Evolutionary conservation across 2,797 vertebrate species (phyloP).

Genomic region (Tragelaphus oryx): DNA sequence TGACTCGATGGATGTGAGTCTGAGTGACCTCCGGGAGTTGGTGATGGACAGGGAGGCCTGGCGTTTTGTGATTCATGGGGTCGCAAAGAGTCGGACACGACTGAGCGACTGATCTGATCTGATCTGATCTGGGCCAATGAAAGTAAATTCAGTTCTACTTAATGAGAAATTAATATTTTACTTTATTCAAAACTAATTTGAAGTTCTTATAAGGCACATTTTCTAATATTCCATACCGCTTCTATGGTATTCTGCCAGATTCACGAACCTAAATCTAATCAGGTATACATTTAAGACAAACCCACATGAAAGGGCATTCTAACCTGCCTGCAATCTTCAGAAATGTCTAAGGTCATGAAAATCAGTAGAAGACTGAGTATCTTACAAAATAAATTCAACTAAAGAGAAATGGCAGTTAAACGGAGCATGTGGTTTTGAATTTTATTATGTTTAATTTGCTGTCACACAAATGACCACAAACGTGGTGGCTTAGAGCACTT

Average conservation of each 20-base stretch:
- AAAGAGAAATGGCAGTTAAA: background rate
- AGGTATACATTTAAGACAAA: background rate
- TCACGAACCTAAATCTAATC: background rate
- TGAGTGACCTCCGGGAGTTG: no score
- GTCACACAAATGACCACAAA: background rate
- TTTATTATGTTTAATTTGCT: background rate
- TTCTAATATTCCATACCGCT: background rate
- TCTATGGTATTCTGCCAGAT: background rate
- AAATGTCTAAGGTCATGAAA: background rate
- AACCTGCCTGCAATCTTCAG: background rate
- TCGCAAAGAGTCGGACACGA: no score
- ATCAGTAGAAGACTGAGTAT: background rate
- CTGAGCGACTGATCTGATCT: no score
- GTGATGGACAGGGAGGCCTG: no score
- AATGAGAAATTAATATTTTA: background rate
- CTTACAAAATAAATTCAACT: background rate
- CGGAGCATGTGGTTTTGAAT: background rate
- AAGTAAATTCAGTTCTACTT: background rate
- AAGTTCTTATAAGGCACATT: background rate
- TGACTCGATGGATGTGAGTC: no score
- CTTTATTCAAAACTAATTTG: background rate
- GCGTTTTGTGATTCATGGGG: no score
- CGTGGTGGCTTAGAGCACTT: background rate
- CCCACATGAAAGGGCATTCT: background rate
- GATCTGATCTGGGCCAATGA: background rate